Evolutionary conservation across 2,113 vertebrate species (phyloP), one percentile per base, ranked within the genome.

Genomic region (Pseudorectes ferrugineus): DNA sequence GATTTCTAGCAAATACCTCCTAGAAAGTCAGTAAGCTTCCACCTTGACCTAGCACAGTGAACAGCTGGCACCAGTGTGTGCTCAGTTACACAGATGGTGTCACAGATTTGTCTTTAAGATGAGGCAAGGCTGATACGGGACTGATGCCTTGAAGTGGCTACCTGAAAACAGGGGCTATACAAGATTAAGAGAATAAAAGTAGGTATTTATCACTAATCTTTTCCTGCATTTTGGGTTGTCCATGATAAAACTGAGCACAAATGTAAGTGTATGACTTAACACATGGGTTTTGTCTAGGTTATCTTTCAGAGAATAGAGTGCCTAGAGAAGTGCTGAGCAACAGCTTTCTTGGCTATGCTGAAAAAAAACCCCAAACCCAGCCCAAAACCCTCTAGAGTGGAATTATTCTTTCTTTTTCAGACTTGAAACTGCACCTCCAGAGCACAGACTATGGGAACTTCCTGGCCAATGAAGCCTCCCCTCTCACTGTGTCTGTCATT

Each of bases 371-470:
- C 17, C 38, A 63, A 65, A 25, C 10, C 14, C 46, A 63, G 8
- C 14, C 3, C 48, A 38, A 70, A 83, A 83, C 46, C 16, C 15
- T 65, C 26, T 16, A 71, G 40, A 49, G 19, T 61, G 26, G 42
- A 73, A 46, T 70, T 43, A 25, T 43, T 75, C 48, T 87, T 85
- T 86, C 14, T 61, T 68, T 95, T 91, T 71, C 97, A 99, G 99
- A 99, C 96, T 95, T 99, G 95, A 99, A 99, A 94, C 98, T 99
- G 81, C 99, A 99, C 86, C 98, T 99, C 75, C 99, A 99, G 98
- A 99, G 99, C 97, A 99, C 99, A 13, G 99, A 99, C 97, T 99
- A 99, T 93, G 99, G 99, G 74, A 99, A 99, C 97, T 99, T 99
- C 96, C 96, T 99, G 96, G 99, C 99, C 20, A 99, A 99, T 0